phyloP scores from a whole-genome alignment of 1,140 invertebrate genomes.

The Holotrichia oblita region DNA sequence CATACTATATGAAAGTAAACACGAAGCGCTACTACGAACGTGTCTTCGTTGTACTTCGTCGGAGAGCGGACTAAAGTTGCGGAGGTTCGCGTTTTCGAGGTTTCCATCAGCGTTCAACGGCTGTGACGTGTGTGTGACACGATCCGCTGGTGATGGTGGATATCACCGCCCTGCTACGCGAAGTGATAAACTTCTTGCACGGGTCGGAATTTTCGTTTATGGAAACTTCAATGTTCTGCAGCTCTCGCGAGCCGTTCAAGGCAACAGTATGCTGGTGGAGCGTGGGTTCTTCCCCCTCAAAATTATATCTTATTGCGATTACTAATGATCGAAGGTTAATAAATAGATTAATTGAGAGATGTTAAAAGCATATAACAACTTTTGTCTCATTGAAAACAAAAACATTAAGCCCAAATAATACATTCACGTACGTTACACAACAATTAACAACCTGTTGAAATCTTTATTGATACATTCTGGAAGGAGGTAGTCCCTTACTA shows the following conservation, averaged over 20 bases:
- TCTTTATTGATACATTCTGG: no score
- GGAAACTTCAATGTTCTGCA: neutral
- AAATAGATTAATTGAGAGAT: no score
- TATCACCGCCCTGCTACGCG: neutral
- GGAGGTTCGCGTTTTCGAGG: constrained; percentile 12
- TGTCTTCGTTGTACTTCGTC: constrained; percentile 30
- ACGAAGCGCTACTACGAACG: neutral
- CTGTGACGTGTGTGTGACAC: constrained; percentile 10
- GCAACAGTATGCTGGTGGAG: no score
- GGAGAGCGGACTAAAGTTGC: constrained; percentile 19
- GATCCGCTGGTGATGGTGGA: constrained; percentile 10
- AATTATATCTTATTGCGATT: no score
- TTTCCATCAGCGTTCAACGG: constrained; percentile 3
- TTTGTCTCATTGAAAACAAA: no score
- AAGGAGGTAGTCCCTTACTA: no score
- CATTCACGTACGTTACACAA: no score
- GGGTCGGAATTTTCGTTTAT: neutral
- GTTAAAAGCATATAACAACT: no score
- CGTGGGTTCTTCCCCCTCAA: no score
- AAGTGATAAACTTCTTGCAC: neutral
- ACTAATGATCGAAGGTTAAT: no score
- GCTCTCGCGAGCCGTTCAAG: neutral
- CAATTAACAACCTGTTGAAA: no score
- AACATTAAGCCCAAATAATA: no score
- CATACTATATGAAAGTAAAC: constrained; percentile 24